phyloP scores from a whole-genome alignment of 2,888 invertebrate genomes.

The Aleiodes leptofemur region DNA sequence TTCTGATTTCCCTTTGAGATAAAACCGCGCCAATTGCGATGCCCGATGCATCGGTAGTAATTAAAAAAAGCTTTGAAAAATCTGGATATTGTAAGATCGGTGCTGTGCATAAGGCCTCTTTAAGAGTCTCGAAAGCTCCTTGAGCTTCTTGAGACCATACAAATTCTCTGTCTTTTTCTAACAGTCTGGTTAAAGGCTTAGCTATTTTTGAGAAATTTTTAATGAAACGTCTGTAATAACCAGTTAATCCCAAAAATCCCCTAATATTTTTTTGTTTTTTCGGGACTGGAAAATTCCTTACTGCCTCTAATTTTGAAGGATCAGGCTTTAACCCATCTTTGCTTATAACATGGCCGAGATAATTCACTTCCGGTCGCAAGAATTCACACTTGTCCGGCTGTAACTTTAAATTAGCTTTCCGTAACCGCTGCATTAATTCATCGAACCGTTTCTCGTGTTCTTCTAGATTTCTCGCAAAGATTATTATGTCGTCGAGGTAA shows the following conservation, averaged over 20 bases:
- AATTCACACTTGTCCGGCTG: too few relatives aligned
- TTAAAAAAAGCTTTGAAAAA: conserved; percentile 27
- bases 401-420: too few relatives aligned
- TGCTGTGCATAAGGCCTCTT: conserved; percentile 42
- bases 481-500: too few relatives aligned
- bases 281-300: conserved; percentile 27
- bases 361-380: too few relatives aligned
- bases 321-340: too few relatives aligned
- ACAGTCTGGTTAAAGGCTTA: conserved; percentile 39
- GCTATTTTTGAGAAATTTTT: conserved; percentile 37
- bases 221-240: conserved; percentile 51
- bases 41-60: conserved; percentile 49
- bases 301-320: too few relatives aligned
- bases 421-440: too few relatives aligned
- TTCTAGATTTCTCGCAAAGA: too few relatives aligned
- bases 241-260: conserved; percentile 39
- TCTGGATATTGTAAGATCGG: conserved; percentile 43
- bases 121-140: conserved; percentile 46
- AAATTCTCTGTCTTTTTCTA: conserved; percentile 34
- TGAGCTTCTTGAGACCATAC: conserved; percentile 40
- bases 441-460: too few relatives aligned
- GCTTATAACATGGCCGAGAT: too few relatives aligned
- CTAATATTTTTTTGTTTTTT: conserved; percentile 42
- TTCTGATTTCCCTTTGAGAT: conserved; percentile 55
- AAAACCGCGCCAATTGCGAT: conserved; percentile 59